phyloP scores from a whole-genome alignment of 2,113 vertebrate species.

The Merops nubicus region DNA sequence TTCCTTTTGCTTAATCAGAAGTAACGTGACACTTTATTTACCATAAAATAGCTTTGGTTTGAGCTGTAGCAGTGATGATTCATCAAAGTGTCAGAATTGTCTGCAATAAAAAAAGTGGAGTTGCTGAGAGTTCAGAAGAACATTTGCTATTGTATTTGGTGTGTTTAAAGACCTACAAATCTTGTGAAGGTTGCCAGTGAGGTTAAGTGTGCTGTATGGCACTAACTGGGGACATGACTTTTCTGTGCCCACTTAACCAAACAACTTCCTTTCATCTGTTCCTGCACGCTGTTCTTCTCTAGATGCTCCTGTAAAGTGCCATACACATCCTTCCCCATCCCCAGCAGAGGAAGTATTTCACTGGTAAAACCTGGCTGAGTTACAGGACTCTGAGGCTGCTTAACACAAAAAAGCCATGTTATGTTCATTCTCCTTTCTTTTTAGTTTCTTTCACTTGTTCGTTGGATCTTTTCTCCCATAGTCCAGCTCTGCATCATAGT shows the following conservation, averaged over 20 bases:
- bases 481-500: background rate
- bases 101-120: background rate
- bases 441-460: background rate
- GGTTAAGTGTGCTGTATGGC: background rate
- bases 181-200: background rate
- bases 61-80: background rate
- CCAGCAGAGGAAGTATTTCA: background rate
- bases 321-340: background rate
- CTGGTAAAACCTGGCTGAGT: background rate
- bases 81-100: background rate
- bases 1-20: background rate
- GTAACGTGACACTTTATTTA: background rate
- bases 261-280: background rate
- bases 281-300: background rate
- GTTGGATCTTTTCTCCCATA: background rate
- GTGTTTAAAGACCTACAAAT: background rate
- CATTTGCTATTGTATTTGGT: background rate
- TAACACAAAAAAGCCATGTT: background rate
- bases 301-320: background rate
- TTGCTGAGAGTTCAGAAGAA: background rate
- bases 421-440: accelerated
- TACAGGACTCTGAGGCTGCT: background rate
- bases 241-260: background rate
- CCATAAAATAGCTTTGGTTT: background rate
- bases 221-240: background rate